phyloP scores from a whole-genome alignment of 2,113 vertebrate species.

The Sapajus apella region DNA sequence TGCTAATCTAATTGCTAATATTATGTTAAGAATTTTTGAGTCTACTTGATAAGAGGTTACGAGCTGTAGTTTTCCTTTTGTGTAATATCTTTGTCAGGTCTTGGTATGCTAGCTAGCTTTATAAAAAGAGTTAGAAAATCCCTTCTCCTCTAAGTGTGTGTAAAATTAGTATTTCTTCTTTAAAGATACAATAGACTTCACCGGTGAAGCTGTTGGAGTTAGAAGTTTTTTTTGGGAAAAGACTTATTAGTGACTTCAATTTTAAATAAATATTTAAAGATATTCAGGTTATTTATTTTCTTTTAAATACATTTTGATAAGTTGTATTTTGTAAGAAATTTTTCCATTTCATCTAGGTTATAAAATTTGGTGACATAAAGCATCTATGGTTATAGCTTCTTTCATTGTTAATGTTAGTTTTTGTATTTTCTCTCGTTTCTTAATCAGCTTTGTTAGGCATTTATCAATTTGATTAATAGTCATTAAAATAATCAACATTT shows the following conservation, averaged over 20 bases:
- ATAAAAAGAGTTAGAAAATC: background rate
- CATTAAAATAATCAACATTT: background rate
- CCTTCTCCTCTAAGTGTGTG: background rate
- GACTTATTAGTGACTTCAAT: constrained; percentile 28
- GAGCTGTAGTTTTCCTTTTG: background rate
- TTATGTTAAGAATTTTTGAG: background rate
- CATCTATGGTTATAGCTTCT: background rate
- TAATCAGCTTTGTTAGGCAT: background rate
- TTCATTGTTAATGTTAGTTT: background rate
- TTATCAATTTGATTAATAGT: background rate
- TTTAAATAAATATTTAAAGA: constrained; percentile 34
- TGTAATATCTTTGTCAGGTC: background rate
- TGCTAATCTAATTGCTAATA: background rate
- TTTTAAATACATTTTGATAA: background rate
- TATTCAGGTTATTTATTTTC: constrained; percentile 15
- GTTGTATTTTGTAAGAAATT: background rate
- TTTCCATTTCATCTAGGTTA: background rate
- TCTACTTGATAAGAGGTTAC: background rate
- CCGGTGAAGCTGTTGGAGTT: background rate
- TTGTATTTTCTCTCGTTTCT: background rate
- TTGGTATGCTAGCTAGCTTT: background rate
- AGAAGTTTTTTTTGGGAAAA: background rate
- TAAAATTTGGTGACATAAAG: background rate
- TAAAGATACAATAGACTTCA: background rate
- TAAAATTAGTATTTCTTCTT: background rate